These are phyloP conservation scores for Glossophaga mutica DNA, from an alignment of 2,797 vertebrate genomes.

Conservation along the genomic window DNA sequence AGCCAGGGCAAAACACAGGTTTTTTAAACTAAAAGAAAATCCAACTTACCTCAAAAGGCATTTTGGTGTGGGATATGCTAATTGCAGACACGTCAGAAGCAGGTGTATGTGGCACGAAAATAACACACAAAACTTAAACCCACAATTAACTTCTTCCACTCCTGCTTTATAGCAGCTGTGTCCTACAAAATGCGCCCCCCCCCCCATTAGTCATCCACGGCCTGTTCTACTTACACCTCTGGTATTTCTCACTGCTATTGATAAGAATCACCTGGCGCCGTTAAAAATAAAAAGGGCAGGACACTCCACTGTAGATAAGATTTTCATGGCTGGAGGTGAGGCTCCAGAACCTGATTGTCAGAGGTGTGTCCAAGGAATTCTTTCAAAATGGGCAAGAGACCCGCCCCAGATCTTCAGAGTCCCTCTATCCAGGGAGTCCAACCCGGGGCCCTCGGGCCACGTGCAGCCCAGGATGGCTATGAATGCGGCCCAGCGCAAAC, in stretches of 20 bases:
- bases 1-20: not conserved
- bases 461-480: too few relatives aligned
- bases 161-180: not conserved
- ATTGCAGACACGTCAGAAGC: not conserved
- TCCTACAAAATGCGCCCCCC: not conserved
- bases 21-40: conserved; percentile 16
- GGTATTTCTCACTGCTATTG: not conserved
- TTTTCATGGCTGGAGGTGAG: not conserved
- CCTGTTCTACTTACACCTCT: not conserved
- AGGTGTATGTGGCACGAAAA: not conserved
- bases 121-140: not conserved
- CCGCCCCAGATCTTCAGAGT: not conserved
- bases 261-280: not conserved
- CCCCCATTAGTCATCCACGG: not conserved
- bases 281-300: conserved; percentile 31
- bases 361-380: not conserved
- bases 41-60: not conserved
- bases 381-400: not conserved
- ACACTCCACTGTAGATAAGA: not conserved
- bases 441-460: too few relatives aligned
- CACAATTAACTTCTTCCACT: not conserved
- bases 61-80: not conserved
- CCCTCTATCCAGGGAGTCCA: not conserved
- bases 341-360: not conserved
- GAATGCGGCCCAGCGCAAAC: too few relatives aligned